Evolutionary conservation across 2,113 vertebrate genomes (phyloP), one percentile per base, ranked within the genome.

Genomic region (Gavialis gangeticus): DNA sequence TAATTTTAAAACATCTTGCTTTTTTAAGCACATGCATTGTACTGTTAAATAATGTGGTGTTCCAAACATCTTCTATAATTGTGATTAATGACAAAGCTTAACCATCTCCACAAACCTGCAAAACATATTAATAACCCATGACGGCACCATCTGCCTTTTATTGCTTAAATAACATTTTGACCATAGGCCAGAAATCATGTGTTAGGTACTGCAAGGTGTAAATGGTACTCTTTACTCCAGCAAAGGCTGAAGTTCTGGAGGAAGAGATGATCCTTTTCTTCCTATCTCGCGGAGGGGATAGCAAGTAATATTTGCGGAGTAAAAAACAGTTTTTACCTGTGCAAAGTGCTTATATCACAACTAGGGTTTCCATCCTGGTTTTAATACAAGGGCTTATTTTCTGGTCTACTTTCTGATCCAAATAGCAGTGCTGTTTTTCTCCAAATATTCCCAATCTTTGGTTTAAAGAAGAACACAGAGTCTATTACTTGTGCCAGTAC

Each of bases 101-200:
- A 13, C 21, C 62, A 22, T 84, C 62, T 85, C 16, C 6, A 1
- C 46, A 80, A 11, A 87, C n/a, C 13, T 1, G 21, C 57, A 25
- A 83, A 83, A 73, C 59, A 2, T 63, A 1, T 76, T 71, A 71
- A 12, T 63, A 79, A 81, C 86, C 30, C 37, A 14, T 21, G 13
- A 18, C 57, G 28, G 1, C 1, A 4, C 2, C 0, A 0, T 80
- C 67, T 59, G 24, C 79, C 46, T 6, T 5, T 82, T 81, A 18
- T 30, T 91, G 17, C 12, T 88, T 88, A 66, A 75, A 15, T 64
- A 87, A 34, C 69, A 11, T 71, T 71, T 4, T 76, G 4, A 21
- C 67, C 82, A 27, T 58, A 25, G 58, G 37, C 69, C 90, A 91
- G 46, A 46, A 82, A 85, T 69, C 4, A 0, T 3, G 54, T 89